Conservation (phyloP, 2,888 invertebrate genomes). For the Unio delphinus region DNA sequence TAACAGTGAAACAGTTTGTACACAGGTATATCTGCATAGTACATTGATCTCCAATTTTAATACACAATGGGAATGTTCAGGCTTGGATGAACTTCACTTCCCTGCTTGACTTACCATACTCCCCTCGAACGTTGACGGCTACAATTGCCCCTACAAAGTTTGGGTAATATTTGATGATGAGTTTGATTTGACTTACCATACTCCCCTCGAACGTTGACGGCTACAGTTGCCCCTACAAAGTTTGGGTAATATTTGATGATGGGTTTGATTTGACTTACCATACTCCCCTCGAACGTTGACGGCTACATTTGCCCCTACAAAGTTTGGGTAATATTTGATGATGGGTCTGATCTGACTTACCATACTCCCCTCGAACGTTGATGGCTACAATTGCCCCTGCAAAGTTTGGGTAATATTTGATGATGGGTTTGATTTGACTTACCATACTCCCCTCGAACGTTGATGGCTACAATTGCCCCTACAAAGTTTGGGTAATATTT, state of each 20-base stretch:
- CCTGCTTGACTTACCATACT: constrained; percentile 76
- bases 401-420: constrained; percentile 83
- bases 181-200: constrained; percentile 72
- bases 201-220: constrained; percentile 80
- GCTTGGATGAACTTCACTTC: too few species aligned
- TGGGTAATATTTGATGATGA: constrained; percentile 85
- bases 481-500: constrained; percentile 84
- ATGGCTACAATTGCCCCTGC: constrained; percentile 88
- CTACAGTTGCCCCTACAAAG: constrained; percentile 89
- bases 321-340: constrained; percentile 81
- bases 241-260: constrained; percentile 84
- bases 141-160: constrained; percentile 88
- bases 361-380: constrained; percentile 77
- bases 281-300: constrained; percentile 78
- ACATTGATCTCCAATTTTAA: too few species aligned
- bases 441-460: constrained; percentile 76
- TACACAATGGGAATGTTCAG: too few species aligned
- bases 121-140: constrained; percentile 82
- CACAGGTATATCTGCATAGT: too few species aligned
- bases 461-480: constrained; percentile 87
- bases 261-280: constrained; percentile 74
- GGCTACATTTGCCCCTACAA: constrained; percentile 88
- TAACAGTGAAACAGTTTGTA: too few species aligned
- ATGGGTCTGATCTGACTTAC: constrained; percentile 78
- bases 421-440: constrained; percentile 79